Conservation (phyloP, 2,113 vertebrate genomes). For the Cyanoderma ruficeps region DNA sequence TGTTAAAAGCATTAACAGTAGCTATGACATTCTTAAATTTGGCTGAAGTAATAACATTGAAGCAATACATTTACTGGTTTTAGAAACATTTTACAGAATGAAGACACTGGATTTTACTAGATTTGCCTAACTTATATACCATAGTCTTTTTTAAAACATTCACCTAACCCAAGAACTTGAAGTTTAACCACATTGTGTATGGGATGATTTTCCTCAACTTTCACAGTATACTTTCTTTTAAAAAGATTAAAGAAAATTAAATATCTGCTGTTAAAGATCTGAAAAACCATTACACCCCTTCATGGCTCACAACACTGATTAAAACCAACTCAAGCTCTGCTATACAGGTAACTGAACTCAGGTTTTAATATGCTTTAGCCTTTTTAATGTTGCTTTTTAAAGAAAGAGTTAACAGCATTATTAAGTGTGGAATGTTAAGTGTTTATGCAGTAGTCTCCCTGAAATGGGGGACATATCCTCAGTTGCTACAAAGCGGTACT, state of each 20-base stretch:
- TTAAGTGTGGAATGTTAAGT: neutral
- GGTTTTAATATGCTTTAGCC: neutral
- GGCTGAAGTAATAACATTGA: neutral
- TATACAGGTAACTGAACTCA: neutral
- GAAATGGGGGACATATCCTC: neutral
- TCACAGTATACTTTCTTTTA: neutral
- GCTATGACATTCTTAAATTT: neutral
- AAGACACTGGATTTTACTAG: neutral
- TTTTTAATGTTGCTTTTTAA: neutral
- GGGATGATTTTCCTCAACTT: neutral
- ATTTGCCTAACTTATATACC: neutral
- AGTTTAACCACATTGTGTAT: neutral
- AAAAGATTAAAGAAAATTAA: neutral
- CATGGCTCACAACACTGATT: neutral
- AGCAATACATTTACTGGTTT: neutral
- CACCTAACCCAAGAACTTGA: neutral
- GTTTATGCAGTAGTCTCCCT: neutral
- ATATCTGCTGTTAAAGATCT: neutral
- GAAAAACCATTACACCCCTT: neutral
- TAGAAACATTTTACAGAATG: neutral
- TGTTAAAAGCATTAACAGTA: neutral
- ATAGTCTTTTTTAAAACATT: neutral
- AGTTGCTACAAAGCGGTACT: neutral
- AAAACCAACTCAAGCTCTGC: neutral
- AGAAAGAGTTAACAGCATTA: neutral